Conservation (phyloP, 2,113 vertebrate species). For the Rhinogobius similis region DNA sequence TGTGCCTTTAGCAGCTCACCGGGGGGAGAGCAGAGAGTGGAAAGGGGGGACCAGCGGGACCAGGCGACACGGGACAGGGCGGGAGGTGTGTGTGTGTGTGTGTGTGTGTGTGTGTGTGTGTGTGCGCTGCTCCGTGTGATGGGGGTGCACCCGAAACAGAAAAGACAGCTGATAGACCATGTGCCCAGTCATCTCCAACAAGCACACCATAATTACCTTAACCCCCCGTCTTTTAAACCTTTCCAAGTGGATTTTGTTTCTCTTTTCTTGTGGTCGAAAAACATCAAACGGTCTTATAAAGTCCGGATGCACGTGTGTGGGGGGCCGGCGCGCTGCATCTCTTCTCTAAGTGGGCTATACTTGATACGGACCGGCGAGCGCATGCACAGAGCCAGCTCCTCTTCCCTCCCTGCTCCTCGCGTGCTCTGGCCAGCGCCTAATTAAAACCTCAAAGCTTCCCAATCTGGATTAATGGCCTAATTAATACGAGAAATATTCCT, state of each 20-base stretch:
- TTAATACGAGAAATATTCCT: slow-evolving; percentile 80
- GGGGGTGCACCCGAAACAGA: slow-evolving; percentile 32
- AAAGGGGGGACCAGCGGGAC: slow-evolving; percentile 37
- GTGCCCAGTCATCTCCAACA: slow-evolving; percentile 72
- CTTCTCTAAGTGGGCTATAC: slow-evolving; percentile 66
- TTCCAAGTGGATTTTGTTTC: slow-evolving; percentile 62
- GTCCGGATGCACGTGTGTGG: slow-evolving; percentile 55
- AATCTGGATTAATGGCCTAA: slow-evolving; percentile 82
- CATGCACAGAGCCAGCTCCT: slow-evolving; percentile 64
- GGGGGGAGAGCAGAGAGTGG: slow-evolving; percentile 42
- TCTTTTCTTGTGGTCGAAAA: slow-evolving; percentile 45
- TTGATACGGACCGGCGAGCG: slow-evolving; percentile 71
- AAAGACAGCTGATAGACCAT: slow-evolving; percentile 72
- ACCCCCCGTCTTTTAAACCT: slow-evolving; percentile 68
- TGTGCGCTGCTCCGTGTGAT: not conserved
- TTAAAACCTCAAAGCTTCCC: slow-evolving; percentile 84
- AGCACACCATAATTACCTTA: slow-evolving; percentile 77
- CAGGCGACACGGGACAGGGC: slow-evolving; percentile 57
- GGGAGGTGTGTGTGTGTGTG: slow-evolving; percentile 41
- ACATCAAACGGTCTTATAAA: slow-evolving; percentile 65
- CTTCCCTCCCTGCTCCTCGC: slow-evolving; percentile 74
- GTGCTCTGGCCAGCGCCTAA: slow-evolving; percentile 80
- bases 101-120: slow-evolving; percentile 24
- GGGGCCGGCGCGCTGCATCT: slow-evolving; percentile 59
- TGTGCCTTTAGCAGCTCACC: slow-evolving; percentile 65